These are phyloP conservation scores for Scaptodrosophila latifasciaeformis DNA, from an alignment of 2,888 invertebrate species.

Conservation along the genomic window DNA sequence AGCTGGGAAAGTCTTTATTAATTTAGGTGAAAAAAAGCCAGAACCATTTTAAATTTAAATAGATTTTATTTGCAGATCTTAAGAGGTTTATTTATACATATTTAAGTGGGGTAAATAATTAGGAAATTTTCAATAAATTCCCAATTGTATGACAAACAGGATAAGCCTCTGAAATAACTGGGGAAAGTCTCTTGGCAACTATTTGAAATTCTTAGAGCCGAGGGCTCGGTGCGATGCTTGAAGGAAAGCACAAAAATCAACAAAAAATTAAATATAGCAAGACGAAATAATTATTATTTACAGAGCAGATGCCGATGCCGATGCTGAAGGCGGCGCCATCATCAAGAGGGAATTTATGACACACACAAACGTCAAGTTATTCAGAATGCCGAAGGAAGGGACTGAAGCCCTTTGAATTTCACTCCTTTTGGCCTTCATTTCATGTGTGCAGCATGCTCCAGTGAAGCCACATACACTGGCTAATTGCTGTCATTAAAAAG, in stretches of 20 bases:
- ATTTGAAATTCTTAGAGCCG: too few relatives aligned
- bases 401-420: background rate
- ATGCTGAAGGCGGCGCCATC: background rate
- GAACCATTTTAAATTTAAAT: too few relatives aligned
- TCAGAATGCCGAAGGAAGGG: constrained; percentile 46
- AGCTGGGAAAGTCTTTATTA: too few relatives aligned
- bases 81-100: too few relatives aligned
- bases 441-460: constrained; percentile 12
- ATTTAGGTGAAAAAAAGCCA: too few relatives aligned
- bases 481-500: constrained; percentile 67
- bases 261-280: constrained; percentile 28
- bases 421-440: background rate
- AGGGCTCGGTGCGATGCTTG: background rate
- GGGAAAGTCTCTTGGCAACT: too few relatives aligned
- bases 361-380: constrained; percentile 22
- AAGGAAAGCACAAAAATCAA: constrained; percentile 16
- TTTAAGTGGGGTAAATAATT: too few relatives aligned
- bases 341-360: constrained; percentile 39
- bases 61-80: too few relatives aligned
- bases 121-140: background rate
- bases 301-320: constrained; percentile 35
- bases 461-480: constrained; percentile 32
- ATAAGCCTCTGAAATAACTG: constrained; percentile 33
- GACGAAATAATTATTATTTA: constrained; percentile 65
- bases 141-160: constrained; percentile 14